Base-by-base conservation (phyloP, 2,888 invertebrate species). In the Hirtodrosophila trivittata region DNA sequence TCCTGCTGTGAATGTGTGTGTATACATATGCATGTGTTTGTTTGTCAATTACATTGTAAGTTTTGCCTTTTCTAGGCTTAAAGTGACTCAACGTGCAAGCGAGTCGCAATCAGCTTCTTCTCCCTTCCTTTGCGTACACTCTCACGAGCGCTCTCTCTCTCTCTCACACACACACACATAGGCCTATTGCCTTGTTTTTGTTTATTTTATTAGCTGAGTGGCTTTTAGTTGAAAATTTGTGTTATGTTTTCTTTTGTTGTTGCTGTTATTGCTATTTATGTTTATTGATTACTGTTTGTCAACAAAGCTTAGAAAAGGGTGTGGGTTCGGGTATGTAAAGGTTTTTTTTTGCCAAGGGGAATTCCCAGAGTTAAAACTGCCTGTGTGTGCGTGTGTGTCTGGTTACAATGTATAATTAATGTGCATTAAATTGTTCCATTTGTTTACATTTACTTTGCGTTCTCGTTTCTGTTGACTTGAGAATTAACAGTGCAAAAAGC, bases 201-300 rank as follows among this genome's bases (percentile, higher is more conserved):
- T 83, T 83, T 77, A 78, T 75, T 78, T 83, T 78, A 77, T 71
- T 75, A 78, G 63, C 66, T 78, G 76, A 69, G 62, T 77, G 71
- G 71, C 75, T 77, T 63, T 77, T 66, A 71, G 83, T 66, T 67
- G 67, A 60, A 66, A 55, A 47, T 60, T 62, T 66, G 35, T 68
- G 55, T 12, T 60, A 51, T 55, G 54, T 55, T 58, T 59, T 50
- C 57, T 57, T 49, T 41, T 50, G 43, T 46, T 60, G 38, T 66
- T 50, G 43, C 46, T 60, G 38, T 66, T 50, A 56, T 50, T 63
- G 58, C 64, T 66, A 30, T 64, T 21, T 66, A 59, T 78, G 72
- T 59, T 71, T 78, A 75, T 82, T 75, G 78, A 77, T 80, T 76
- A 59, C 52, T 58, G 42, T 51, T 57, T 64, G 55, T 35, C 41